Conservation (phyloP, 2,797 vertebrate species). For the Premnoplex brunnescens region DNA sequence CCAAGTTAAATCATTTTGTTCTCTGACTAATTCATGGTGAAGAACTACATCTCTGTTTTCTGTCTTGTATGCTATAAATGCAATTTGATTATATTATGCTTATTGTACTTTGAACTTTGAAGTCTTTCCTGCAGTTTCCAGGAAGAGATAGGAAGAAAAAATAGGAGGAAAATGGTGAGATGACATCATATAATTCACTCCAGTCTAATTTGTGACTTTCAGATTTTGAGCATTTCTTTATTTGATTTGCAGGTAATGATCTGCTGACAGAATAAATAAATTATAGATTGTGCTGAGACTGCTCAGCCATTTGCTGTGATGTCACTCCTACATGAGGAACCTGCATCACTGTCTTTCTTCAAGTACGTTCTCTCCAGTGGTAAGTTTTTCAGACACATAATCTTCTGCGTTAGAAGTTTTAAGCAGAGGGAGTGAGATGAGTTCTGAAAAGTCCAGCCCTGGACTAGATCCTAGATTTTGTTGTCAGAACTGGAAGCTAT, state of each 20-base stretch:
- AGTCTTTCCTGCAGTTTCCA: background rate
- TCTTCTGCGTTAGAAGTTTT: background rate
- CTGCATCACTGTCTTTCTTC: background rate
- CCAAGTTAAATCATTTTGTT: background rate
- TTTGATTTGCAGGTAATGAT: conserved; percentile 43
- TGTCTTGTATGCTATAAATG: background rate
- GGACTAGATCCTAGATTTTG: background rate
- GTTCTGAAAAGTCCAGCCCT: background rate
- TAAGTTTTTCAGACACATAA: conserved; percentile 5
- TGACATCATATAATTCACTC: background rate
- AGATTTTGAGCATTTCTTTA: conserved; percentile 16
- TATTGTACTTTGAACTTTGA: background rate
- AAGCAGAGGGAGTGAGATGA: background rate
- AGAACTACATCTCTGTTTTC: background rate
- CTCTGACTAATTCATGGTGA: background rate
- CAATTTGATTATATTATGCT: background rate
- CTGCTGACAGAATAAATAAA: background rate
- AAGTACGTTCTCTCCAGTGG: background rate
- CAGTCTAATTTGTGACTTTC: background rate
- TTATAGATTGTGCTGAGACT: background rate
- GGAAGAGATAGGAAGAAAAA: background rate
- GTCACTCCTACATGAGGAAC: background rate
- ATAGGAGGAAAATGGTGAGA: background rate
- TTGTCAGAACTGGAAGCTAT: background rate
- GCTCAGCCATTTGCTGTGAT: background rate